Base-by-base conservation (phyloP, 2,888 invertebrate genomes). In the Prosopocoilus inquinatus region DNA sequence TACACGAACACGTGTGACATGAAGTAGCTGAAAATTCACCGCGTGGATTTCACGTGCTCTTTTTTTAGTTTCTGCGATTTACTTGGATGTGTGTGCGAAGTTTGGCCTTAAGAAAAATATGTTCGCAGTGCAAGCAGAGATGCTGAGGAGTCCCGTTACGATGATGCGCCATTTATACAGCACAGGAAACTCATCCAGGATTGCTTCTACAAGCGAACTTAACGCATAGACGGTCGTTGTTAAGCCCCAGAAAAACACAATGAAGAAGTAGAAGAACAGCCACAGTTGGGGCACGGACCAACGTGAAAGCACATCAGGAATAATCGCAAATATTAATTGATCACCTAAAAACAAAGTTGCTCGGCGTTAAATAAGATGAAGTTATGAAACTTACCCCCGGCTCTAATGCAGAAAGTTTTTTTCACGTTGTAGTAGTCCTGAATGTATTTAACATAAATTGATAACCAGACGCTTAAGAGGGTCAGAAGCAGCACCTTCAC, bases 231-330 rank as follows among this genome's bases (percentile, higher is more conserved):
- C 20, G 7, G 49, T 32, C 2, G 53, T 28, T 5, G 49, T 39
- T 12, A 57, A 16, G 9, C 49, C 45, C 57, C 57, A 57, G 8
- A 49, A 4, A 7, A 39, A 45, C 9, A 69, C 34, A 8, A 49
- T 13, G 12, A 28, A 13, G 39, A 53, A 57, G 33, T 53, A 57
- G 12, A 48, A 9, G 4, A 57, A 39, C 9, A 57, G 34, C 57
- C 57, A 57, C n/a, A 57, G 28, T 33, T 53, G 49, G 4, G 57
- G 49, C n/a, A 41, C n/a, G 0, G 52, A 46, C 38, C 52, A 33
- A 12, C 44, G 32, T 3, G 45, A 16, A 9, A 57, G 38, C 9
- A 53, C 33, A 15, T 57, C 57, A 4, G 57, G 57, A 48, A 57
- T 52, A 3, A 57, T 9, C 2, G 53, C 57, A 11, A 53, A 57